These are phyloP conservation scores for Trachemys scripta DNA, from an alignment of 2,113 vertebrate genomes.

Conservation along the genomic window DNA sequence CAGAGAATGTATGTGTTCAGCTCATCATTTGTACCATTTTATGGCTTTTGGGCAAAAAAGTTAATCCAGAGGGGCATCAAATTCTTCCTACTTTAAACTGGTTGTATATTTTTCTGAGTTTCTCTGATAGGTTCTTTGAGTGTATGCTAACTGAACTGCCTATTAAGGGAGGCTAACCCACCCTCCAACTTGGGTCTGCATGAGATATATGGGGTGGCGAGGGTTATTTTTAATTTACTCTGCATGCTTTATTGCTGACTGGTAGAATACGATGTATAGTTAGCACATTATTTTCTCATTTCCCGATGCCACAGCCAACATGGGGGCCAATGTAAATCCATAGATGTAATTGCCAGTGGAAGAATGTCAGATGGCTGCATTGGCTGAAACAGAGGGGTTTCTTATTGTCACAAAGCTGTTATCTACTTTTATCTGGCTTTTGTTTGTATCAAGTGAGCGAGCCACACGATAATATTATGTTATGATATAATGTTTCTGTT, in stretches of 20 bases:
- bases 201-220: background rate
- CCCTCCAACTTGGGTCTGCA: background rate
- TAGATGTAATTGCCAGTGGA: background rate
- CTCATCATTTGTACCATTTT: background rate
- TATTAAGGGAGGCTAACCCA: background rate
- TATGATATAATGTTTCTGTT: slow-evolving; percentile 34
- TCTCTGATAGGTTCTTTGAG: background rate
- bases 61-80: background rate
- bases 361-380: background rate
- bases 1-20: background rate
- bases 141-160: background rate
- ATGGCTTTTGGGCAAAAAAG: background rate
- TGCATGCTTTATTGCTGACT: background rate
- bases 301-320: background rate
- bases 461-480: slow-evolving; percentile 29
- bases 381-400: background rate
- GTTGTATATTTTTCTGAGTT: background rate
- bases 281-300: slow-evolving; percentile 14
- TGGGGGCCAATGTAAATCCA: background rate
- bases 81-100: background rate
- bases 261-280: background rate
- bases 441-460: background rate
- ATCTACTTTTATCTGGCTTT: background rate
- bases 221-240: background rate
- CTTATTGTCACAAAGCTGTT: background rate